Base-by-base conservation (phyloP, 2,888 invertebrate species). In the Meloe dianella region DNA sequence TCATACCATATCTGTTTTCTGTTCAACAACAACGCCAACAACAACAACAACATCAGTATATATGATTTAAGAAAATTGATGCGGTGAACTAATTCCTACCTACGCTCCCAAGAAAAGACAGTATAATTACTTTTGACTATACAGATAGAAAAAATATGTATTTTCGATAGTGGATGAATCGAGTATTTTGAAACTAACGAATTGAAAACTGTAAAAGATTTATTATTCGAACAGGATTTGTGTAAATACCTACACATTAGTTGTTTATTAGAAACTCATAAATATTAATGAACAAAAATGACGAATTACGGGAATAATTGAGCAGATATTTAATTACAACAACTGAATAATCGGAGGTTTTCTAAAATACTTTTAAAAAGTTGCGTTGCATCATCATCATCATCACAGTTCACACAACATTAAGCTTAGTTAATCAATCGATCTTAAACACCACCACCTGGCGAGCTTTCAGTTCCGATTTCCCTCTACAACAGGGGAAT, bases 201-300 rank as follows among this genome's bases (percentile, higher is more conserved):
- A 61, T 24, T 47, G 41, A 22, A 51, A 51, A 51, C 22, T 51
- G 12, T 22, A 0, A 22, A 24, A 47, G 47, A 56, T 56, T 69
- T 64, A 70, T 64, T 68, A 65, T 62, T 59, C 61, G 68, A 57
- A 22, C 58, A 63, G 62, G 65, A 59, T 67, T 61, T 54, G 65
- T 67, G 70, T 68, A 67, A 67, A 68, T 61, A 66, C 68, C 70
- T 68, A 68, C 70, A 67, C 72, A 64, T 72, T 66, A 69, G 51
- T 63, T 66, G 64, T 56, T 66, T 65, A 68, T 70, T 72, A 69
- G 57, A 64, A 60, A 60, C 65, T 70, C 61, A 72, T 72, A 68
- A 68, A 72, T 72, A 70, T 70, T 70, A 65, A 72, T 70, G 57
- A 57, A 17, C 30, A 47, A 20, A 27, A 60, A 60, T 38, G 24